Conservation (phyloP, 2,113 vertebrate genomes). For the Sprattus sprattus region DNA sequence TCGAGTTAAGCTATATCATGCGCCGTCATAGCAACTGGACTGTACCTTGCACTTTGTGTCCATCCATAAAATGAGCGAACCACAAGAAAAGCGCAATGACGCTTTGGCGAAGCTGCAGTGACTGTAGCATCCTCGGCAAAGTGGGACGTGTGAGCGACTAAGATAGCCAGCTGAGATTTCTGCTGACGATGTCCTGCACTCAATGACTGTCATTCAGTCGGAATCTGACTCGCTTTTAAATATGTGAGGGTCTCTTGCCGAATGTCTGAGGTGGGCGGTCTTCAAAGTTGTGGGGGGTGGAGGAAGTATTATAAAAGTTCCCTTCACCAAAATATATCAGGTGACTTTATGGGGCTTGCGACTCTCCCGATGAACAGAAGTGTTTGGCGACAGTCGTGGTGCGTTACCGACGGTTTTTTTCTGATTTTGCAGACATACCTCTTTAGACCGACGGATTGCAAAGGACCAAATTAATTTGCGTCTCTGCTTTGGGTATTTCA, state of each 20-base stretch:
- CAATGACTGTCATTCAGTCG: constrained; percentile 83
- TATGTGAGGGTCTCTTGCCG: constrained; percentile 79
- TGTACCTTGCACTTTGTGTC: constrained; percentile 82
- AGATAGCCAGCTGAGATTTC: constrained; percentile 58
- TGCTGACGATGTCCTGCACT: constrained; percentile 74
- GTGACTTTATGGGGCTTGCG: constrained; percentile 68
- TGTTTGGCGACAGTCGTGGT: neutral
- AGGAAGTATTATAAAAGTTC: constrained; percentile 77
- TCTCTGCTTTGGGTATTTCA: neutral
- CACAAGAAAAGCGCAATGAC: constrained; percentile 76
- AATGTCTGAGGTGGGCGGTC: constrained; percentile 86
- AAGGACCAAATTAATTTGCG: neutral
- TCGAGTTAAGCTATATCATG: neutral
- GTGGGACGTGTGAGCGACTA: constrained; percentile 51
- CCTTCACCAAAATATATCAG: constrained; percentile 74
- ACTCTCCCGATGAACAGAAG: constrained; percentile 32
- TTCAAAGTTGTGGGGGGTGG: constrained; percentile 81
- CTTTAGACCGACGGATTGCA: neutral
- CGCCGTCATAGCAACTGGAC: neutral
- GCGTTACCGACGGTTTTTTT: neutral
- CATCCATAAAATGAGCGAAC: constrained; percentile 81
- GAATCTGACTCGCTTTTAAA: constrained; percentile 88
- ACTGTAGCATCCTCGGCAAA: constrained; percentile 77
- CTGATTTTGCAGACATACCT: neutral
- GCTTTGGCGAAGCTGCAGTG: constrained; percentile 72